A percentile compares a stretch with the other conserved stretches of the same genome.
phyloP scores from a whole-genome alignment of 2,797 vertebrate genomes.

The Diglossa cyanea region DNA sequence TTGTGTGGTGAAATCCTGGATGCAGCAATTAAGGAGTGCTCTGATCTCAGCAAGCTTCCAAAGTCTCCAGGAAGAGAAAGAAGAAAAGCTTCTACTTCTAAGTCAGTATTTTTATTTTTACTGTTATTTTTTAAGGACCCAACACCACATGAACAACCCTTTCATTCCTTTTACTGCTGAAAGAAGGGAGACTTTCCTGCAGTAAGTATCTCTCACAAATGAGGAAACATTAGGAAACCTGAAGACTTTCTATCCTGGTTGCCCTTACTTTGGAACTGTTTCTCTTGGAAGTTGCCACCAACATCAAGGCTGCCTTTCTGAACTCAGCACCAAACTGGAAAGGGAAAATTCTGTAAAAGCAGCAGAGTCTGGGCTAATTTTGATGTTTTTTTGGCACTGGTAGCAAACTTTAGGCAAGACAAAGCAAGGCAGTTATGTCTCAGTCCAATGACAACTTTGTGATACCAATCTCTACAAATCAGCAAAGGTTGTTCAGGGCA shows the following conservation, averaged over 20 bases:
- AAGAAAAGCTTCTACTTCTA: constrained; percentile 16
- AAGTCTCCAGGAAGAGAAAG: neutral
- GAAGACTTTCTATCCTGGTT: neutral
- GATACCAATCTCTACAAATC: neutral
- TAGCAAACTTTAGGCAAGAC: neutral
- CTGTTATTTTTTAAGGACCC: neutral
- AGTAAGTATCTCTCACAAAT: neutral
- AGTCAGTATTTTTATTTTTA: neutral
- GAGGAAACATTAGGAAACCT: neutral
- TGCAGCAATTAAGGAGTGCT: constrained; percentile 47
- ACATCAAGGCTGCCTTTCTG: neutral
- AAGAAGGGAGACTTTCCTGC: neutral
- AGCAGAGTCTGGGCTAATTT: neutral
- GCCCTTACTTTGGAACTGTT: neutral
- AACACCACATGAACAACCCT: neutral
- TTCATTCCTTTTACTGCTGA: neutral
- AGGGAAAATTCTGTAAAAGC: neutral
- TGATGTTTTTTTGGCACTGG: neutral
- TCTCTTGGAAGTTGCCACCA: neutral
- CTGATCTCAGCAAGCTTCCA: constrained; percentile 40
- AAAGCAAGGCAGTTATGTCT: neutral
- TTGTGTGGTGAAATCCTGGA: constrained; percentile 22
- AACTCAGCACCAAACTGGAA: neutral
- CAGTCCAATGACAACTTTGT: neutral
- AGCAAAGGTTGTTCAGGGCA: neutral